Evolutionary conservation across 2,797 vertebrate species (phyloP), one percentile per base, ranked within the genome.

Genomic region (Fistularia tabacaria): DNA sequence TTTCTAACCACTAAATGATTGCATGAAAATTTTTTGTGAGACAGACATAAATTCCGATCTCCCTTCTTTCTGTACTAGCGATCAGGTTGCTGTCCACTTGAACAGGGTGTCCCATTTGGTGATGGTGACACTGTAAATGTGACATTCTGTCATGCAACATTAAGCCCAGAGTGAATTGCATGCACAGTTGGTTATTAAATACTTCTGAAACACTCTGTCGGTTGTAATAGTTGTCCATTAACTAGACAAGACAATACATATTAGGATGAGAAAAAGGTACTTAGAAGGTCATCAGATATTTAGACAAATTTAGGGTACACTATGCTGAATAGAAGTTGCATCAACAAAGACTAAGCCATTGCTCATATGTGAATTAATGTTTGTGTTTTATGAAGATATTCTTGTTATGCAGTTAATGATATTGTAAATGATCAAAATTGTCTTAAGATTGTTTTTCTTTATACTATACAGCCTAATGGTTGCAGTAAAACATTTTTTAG

Each of bases 101-200:
- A 73, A 73, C 25, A 69, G 77, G 77, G 66, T 83, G 82, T 90
- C 85, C 87, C 85, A 88, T 86, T 88, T 85, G 83, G 84, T 84
- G 76, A 86, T 70, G 73, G 81, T 84, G 83, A 86, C 86, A 85
- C 87, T 85, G 77, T 84, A 90, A 88, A 87, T 90, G 89, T 91
- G 91, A 91, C 91, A 92, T 90, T 91, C 90, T 88, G 91, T 91
- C 91, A 92, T 88, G 91, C 89, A 87, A 89, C 91, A 91, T 91
- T 91, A 92, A 88, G 82, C 83, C 80, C 77, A 12, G 69, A 79
- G 88, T 90, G 90, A 90, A 91, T 88, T 84, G 88, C 87, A 90
- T 71, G 88, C 88, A 88, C 89, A 91, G 90, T 90, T 92, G 88
- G 89, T 89, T 91, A 91, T 92, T 92, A 91, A 91, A 89, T 87